Percentiles rank a stretch among this genome's conserved stretches.
Conservation (phyloP, 2,797 vertebrate genomes). For the Acanthornis magna region DNA sequence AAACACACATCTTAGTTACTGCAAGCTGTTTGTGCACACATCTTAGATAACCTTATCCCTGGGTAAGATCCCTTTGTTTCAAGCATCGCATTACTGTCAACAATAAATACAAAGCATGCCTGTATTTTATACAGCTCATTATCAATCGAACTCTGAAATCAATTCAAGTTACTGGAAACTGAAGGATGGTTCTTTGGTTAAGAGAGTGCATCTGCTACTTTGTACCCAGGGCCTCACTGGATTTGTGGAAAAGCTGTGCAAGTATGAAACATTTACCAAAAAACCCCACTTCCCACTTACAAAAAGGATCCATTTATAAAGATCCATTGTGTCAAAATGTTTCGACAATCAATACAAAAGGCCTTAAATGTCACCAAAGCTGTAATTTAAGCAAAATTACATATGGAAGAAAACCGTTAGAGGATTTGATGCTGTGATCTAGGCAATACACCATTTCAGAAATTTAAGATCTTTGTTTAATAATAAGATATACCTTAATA, state of each 20-base stretch:
- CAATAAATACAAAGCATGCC: background rate
- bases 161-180: background rate
- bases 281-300: background rate
- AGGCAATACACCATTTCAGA: background rate
- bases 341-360: background rate
- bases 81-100: background rate
- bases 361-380: background rate
- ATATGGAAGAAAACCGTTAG: background rate
- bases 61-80: background rate
- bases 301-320: background rate
- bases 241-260: background rate
- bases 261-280: background rate
- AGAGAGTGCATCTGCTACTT: constrained; percentile 18
- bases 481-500: background rate
- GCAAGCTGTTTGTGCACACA: background rate
- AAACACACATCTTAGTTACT: background rate
- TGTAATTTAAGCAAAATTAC: background rate
- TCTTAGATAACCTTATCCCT: background rate
- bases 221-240: background rate
- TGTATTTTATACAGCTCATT: background rate
- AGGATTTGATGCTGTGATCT: background rate
- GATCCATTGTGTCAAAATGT: background rate
- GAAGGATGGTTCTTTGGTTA: constrained; percentile 34
- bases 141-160: background rate
- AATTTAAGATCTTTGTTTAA: background rate